Base-by-base conservation (phyloP, 2,113 vertebrate species). In the Syngnathoides biaculeatus region DNA sequence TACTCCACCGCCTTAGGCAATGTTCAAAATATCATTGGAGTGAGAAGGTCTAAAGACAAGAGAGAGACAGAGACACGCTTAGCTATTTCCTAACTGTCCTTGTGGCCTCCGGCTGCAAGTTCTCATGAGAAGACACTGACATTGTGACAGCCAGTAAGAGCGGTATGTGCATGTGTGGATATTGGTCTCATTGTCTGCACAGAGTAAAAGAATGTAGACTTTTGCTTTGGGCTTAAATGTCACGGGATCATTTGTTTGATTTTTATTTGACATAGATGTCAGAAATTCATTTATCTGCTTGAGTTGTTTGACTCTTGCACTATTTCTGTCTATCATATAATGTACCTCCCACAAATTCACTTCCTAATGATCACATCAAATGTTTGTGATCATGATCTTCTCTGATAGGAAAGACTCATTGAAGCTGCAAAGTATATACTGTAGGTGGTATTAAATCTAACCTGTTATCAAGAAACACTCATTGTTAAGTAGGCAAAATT, bases 361-460 rank as follows among this genome's bases (percentile, higher is more conserved):
- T 76, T 91, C 90, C 88, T 92, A 87, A 93, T 91, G 89, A 94
- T 94, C 93, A 95, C 93, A 94, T 38, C 56, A 94, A 95, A 87
- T 90, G 90, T 93, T 94, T 94, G 91, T 95, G 95, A 96, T 97
- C 94, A 97, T 90, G 91, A 92, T 91, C 89, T 88, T 92, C 90
- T 94, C 94, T 93, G 93, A 90, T 78, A 89, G 90, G 94, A 88
- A 79, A 72, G 77, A 73, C 82, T 98, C 95, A 94, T 79, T 93
- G 93, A 95, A 95, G 93, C 93, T 93, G 87, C 91, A 93, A 87
- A 94, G 87, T 78, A 17, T 94, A 93, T 95, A n/a, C n/a, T n/a
- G n/a, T n/a, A 95, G 93, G 93, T 97, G 94, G 93, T 95, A 90
- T 93, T 89, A 35, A 35, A 35, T 95, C 95, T 96, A 95, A 95